Evolutionary conservation across 1,140 invertebrate genomes (phyloP).

Genomic region (Penaeus chinensis): DNA sequence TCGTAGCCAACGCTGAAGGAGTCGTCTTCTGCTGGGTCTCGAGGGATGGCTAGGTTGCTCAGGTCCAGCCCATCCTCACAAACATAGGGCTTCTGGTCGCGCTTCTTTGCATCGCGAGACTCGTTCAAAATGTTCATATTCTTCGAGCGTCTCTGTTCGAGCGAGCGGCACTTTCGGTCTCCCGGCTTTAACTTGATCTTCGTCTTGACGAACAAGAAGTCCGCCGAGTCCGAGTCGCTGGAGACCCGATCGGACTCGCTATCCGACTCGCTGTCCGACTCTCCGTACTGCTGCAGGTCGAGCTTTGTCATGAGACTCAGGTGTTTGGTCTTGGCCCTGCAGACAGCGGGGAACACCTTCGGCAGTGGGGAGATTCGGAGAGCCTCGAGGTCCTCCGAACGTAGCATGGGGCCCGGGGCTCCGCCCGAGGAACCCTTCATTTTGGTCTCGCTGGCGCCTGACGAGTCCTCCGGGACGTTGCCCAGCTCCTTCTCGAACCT

Average conservation of each 20-base stretch:
- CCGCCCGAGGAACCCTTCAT: background rate
- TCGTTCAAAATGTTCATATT: constrained; percentile 33
- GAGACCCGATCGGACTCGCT: constrained; percentile 48
- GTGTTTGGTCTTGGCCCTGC: constrained; percentile 56
- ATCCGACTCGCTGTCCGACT: constrained; percentile 44
- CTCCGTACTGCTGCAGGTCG: constrained; percentile 44
- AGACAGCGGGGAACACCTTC: constrained; percentile 44
- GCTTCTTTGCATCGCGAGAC: background rate
- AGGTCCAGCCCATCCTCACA: constrained; percentile 45
- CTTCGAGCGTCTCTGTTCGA: constrained; percentile 47
- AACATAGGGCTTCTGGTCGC: background rate
- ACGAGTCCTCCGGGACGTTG: background rate
- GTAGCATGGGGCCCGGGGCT: background rate
- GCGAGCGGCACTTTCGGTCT: constrained; percentile 51
- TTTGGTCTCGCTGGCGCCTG: background rate
- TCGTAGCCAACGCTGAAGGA: background rate
- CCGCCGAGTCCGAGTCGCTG: constrained; percentile 40
- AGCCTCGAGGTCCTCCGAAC: constrained; percentile 27
- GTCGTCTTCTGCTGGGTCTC: constrained; percentile 7
- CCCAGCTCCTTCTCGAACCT: constrained; percentile 59
- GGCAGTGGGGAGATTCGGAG: constrained; percentile 42
- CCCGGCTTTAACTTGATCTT: constrained; percentile 59
- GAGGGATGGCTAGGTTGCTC: constrained; percentile 33
- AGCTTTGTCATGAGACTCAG: constrained; percentile 59
- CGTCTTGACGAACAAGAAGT: constrained; percentile 59